Conservation (phyloP, 2,888 invertebrate genomes). For the Phorcus lineatus region DNA sequence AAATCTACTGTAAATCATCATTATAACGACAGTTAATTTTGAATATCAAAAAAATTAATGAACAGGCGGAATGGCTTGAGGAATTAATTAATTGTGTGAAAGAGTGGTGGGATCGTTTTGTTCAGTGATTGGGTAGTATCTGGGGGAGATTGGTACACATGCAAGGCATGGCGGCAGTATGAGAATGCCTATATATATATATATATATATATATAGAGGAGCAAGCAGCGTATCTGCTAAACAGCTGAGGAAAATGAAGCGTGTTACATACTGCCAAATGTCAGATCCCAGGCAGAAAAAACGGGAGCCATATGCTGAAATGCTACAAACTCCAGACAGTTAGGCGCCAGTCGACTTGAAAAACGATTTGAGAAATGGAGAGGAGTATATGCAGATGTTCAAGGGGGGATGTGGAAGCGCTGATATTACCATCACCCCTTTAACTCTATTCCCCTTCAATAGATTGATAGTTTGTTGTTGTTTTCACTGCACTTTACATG, state of each 20-base stretch:
- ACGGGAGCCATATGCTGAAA: conserved; percentile 15
- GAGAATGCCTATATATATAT: too few species aligned
- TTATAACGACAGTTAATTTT: not conserved
- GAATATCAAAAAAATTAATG: not conserved
- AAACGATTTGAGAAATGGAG: conserved; percentile 23
- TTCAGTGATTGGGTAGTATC: not conserved
- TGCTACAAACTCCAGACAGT: conserved; percentile 4
- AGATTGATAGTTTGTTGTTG: conserved; percentile 6
- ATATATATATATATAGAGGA: not conserved
- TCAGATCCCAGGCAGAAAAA: conserved; percentile 20
- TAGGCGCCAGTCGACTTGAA: conserved; percentile 19
- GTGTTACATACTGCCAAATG: conserved; percentile 11
- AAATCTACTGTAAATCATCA: too few species aligned
- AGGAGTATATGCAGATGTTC: conserved; percentile 17
- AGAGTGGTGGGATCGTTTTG: not conserved
- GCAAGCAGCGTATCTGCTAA: not conserved
- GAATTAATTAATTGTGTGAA: not conserved
- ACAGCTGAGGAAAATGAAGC: conserved; percentile 5
- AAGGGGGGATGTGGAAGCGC: not conserved
- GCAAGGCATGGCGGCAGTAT: not conserved
- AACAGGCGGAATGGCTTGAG: not conserved
- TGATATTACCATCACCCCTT: not conserved
- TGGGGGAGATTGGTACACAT: not conserved
- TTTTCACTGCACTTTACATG: conserved; percentile 5
- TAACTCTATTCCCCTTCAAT: not conserved